Base-by-base conservation (phyloP, 2,888 invertebrate species). In the Nephrotoma guestfalica region DNA sequence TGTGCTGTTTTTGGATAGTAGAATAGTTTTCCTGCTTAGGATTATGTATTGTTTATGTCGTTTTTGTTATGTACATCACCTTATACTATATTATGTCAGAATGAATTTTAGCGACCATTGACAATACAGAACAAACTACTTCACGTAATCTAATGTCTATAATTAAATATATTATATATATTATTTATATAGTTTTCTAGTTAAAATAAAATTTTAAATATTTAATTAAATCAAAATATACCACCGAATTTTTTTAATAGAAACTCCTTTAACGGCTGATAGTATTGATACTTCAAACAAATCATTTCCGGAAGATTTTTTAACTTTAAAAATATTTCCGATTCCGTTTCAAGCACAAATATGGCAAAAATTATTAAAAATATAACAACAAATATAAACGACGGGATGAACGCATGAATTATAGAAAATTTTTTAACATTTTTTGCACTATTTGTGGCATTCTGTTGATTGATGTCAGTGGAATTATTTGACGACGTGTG, bases 211-310 rank as follows among this genome's bases (percentile, higher is more conserved):
- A 71, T 71, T 71, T 30, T 30, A 30, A 30, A 51, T 71, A 71
- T 71, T 71, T 71, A 71, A 30, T 71, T 71, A 71, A 84, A 85
- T 85, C 85, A 85, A 45, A 85, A 85, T 11, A 42, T 13, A 43
- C 85, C 85, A 30, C 85, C 87, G 84, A 88, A 87, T 84, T 87
- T 86, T 87, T 87, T 87, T 18, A 87, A 86, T 42, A 96, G 91
- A 91, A 95, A 96, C 90, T 96, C 95, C 91, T 96, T 97, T 87
- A 96, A 92, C 41, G 97, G 97, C 89, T 95, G 94, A 92, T 97
- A 97, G 92, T 97, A 96, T 89, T 96, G 96, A 89, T 95, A 94
- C 87, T 95, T 94, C 87, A 97, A 93, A 86, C 95, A 93, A 51
- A 94, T 90, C 92, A 97, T 94, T 92, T 97, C 97, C 42, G 97